Evolutionary conservation across 2,888 invertebrate species (phyloP), one percentile per base, ranked within the genome.

Genomic region (Catotricha subobsoleta): DNA sequence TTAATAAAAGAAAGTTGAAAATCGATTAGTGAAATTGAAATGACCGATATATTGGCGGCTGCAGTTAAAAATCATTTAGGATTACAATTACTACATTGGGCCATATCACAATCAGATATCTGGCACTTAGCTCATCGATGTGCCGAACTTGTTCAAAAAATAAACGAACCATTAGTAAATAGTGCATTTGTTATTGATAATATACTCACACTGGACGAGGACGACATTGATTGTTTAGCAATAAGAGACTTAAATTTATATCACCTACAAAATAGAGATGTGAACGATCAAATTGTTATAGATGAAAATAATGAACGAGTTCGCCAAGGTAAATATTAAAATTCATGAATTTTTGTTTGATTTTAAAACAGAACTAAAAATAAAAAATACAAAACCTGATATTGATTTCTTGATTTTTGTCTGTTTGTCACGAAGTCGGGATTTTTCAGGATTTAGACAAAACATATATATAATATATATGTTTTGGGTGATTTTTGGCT

Each of bases 71-170:
- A 59, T 55, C 59, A 68, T 46, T 56, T 72, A 48, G 71, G 69
- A 48, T 69, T 68, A 52, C 62, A 70, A 50, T 57, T 73, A 35
- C 59, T 72, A 40, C 70, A 72, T 48, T 76, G 76, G 76, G 66
- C 76, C 43, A 66, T 72, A 50, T 69, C 69, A 43, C 73, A 70
- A 54, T 69, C 71, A 21, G 71, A 74, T 54, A 58, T 72, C 43
- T 66, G 72, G 56, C 68, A 70, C 53, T 65, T 74, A 52, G 65
- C 74, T 52, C 71, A 74, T 61, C 69, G 74, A 62, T 73, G 71
- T 52, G 71, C 72, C 33, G 65, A 69, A 51, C 60, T 67, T 27
- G 55, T 62, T 4, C 58, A 60, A 43, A 60, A 61, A 52, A 57
- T 64, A 49, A 59, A 64, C 50, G 59, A 54, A 46, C 63, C 61